Conservation (phyloP, 1,140 invertebrate genomes). For the Papilio helenus region DNA sequence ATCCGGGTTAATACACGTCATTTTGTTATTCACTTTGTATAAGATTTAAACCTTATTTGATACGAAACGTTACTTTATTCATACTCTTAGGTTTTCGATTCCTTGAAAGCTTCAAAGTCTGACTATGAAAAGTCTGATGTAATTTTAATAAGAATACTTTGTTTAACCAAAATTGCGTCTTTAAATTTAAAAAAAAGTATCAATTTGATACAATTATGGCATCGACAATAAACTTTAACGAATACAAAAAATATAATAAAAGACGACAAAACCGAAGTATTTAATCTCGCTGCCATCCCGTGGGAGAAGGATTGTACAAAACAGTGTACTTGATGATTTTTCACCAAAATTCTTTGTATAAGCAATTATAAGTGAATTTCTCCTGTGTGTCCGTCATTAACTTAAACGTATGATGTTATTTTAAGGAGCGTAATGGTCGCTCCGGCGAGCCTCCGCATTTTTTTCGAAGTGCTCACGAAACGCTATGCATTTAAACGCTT, state of each 20-base stretch:
- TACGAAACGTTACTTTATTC: background rate
- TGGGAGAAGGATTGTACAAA: conserved; percentile 57
- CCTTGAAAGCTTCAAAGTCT: background rate
- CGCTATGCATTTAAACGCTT: conserved; percentile 83
- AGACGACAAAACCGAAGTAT: background rate
- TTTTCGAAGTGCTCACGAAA: conserved; percentile 78
- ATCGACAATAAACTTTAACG: background rate
- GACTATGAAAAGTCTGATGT: background rate
- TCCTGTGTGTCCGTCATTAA: conserved; percentile 81
- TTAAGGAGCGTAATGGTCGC: conserved; percentile 79
- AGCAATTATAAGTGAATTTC: conserved; percentile 82
- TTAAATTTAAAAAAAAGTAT: background rate
- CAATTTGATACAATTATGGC: background rate
- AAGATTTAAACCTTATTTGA: background rate
- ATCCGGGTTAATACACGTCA: background rate
- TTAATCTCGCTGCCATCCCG: conserved; percentile 42
- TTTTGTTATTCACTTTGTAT: background rate
- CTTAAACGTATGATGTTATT: conserved; percentile 83
- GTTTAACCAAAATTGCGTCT: background rate
- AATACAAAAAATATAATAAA: background rate
- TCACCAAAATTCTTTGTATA: conserved; percentile 79
- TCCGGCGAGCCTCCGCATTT: conserved; percentile 70
- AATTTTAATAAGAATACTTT: background rate
- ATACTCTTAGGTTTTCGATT: background rate
- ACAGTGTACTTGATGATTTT: conserved; percentile 74